Conservation (phyloP, 2,113 vertebrate genomes). For the Trogon melanurus region DNA sequence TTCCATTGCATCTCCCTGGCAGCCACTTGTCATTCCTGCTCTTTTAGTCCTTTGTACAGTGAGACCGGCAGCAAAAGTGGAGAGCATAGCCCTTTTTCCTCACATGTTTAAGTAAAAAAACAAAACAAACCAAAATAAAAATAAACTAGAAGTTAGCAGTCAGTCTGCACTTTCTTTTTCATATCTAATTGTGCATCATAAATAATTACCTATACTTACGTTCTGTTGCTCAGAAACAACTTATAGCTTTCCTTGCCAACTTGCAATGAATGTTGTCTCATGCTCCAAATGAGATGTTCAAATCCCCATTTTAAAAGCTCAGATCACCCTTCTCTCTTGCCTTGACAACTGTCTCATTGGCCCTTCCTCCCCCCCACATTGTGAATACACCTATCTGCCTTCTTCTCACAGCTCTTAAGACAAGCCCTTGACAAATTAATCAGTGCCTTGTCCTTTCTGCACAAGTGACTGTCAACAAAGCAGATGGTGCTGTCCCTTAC, state of each 20-base stretch:
- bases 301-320: neutral
- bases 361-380: neutral
- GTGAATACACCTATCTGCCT: neutral
- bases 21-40: neutral
- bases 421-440: constrained; percentile 23
- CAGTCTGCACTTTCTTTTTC: neutral
- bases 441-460: constrained; percentile 26
- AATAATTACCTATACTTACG: neutral
- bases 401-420: neutral
- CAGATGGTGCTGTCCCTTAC: constrained; percentile 50
- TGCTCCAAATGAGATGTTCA: neutral
- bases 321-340: neutral
- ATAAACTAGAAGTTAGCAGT: neutral
- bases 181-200: neutral
- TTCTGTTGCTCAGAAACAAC: constrained; percentile 4
- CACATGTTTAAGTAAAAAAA: neutral
- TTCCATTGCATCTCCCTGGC: neutral
- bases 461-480: constrained; percentile 36
- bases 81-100: neutral
- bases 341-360: neutral
- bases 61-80: neutral
- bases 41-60: neutral
- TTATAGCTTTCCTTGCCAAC: neutral
- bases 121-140: neutral
- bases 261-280: neutral